Evolutionary conservation across 2,113 vertebrate genomes (phyloP), one percentile per base, ranked within the genome.

Genomic region (Suncus etruscus): DNA sequence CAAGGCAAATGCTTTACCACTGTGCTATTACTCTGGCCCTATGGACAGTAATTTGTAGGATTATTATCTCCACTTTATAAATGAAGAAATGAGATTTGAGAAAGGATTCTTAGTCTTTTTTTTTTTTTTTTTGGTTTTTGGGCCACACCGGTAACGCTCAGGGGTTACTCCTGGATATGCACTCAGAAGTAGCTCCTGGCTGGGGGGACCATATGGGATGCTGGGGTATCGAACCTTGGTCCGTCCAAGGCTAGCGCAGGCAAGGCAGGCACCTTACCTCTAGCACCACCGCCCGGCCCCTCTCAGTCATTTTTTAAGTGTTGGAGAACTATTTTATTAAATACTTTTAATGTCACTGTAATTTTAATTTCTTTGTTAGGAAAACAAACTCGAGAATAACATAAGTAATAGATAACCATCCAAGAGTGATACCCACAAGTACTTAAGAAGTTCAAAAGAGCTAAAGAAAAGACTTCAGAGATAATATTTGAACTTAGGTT

Each of bases 31-130:
- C 39, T 39, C 39, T 39, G 39, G 39, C 39, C 39, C 39, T 39
- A 39, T 39, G 39, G 39, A 39, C 39, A 39, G 3, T 54, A 92
- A 65, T 92, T n/a, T 8, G 50, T 32, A 80, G 77, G 29, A 72
- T 77, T 83, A 47, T 84, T 72, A 54, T 65, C 32, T 82, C 66
- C 58, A 51, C 27, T 76, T 81, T 80, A 73, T 16, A 82, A 32
- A n/a, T 72, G 54, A 82, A 86, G 86, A 83, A 90, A 92, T 83
- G 58, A 84, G 82, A 63, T 89, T 80, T 63, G 78, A 48, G n/a
- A 74, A 77, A 24, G 11, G 78, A 83, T 48, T 85, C 91, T 29
- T 74, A 47, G 32, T 86, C 63, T 61, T 74, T 66, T 93, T 72
- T n/a, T 61, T n/a, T n/a, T n/a, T n/a, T n/a, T n/a, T n/a, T n/a